phyloP scores from a whole-genome alignment of 2,113 vertebrate genomes.

The Hepsetus odoe region DNA sequence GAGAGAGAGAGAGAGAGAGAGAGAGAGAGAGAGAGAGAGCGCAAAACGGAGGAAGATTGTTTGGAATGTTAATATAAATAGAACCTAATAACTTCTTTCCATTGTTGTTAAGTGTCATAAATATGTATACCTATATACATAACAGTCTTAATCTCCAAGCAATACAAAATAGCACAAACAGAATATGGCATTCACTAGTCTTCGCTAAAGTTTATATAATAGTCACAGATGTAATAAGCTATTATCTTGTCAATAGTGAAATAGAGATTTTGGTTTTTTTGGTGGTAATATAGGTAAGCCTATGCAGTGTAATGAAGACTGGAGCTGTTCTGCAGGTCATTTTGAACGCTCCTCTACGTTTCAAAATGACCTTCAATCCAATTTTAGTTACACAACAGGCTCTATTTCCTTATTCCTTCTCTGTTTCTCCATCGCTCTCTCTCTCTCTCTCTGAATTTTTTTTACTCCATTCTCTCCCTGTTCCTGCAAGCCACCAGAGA shows the following conservation, averaged over 20 bases:
- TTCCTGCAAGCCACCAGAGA: conserved; percentile 46
- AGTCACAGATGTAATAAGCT: no score
- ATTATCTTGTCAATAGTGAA: no score
- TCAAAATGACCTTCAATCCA: conserved; percentile 23
- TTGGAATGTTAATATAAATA: no score
- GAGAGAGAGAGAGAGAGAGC: no score
- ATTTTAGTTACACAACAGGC: conserved; percentile 16
- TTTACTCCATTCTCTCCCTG: conserved; percentile 49
- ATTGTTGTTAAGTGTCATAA: no score
- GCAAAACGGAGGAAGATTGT: no score
- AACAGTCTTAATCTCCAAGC: background rate
- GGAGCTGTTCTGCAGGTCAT: background rate
- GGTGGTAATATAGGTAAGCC: no score
- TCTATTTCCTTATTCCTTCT: conserved; percentile 19
- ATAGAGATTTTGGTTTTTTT: no score
- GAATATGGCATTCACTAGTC: background rate
- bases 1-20: no score
- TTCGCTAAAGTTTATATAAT: no score
- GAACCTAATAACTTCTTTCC: no score
- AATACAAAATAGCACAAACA: background rate
- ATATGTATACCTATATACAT: no score
- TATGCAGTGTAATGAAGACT: conserved; percentile 7
- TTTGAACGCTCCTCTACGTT: background rate
- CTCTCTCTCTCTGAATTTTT: conserved; percentile 30
- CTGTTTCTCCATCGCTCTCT: conserved; percentile 22